These are phyloP conservation scores for Nansenia antarctica DNA, from an alignment of 2,113 vertebrate species.

Conservation along the genomic window DNA sequence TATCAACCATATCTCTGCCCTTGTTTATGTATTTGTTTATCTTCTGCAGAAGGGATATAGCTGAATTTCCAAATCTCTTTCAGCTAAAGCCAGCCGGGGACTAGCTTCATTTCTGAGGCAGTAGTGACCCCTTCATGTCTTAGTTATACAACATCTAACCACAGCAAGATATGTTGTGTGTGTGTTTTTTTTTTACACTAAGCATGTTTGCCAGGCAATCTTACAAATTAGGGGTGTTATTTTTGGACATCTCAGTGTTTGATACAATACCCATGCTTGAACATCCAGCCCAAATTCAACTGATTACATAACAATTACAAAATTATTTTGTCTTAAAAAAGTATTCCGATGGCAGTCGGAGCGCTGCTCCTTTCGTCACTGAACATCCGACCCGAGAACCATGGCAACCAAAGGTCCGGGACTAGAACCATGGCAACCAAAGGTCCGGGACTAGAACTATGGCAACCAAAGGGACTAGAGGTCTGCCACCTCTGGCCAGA, in stretches of 20 bases:
- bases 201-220: not conserved
- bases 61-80: not conserved
- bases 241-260: not conserved
- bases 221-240: not conserved
- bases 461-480: conserved; percentile 46
- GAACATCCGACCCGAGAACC: not conserved
- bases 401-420: too few relatives aligned
- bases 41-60: not conserved
- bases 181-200: not conserved
- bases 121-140: not conserved
- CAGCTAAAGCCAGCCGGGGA: not conserved
- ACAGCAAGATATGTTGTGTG: not conserved
- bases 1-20: not conserved
- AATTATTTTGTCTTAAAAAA: not conserved
- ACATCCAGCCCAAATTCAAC: not conserved
- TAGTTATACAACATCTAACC: not conserved
- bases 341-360: not conserved
- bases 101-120: not conserved
- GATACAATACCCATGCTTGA: not conserved
- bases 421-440: too few relatives aligned
- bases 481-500: conserved; percentile 33
- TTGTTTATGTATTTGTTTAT: not conserved
- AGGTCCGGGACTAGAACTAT: too few relatives aligned
- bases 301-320: too few relatives aligned
- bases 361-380: conserved; percentile 48